Percentiles rank a stretch among this genome's conserved stretches.
Evolutionary conservation across 2,113 vertebrate species (phyloP).

Genomic region (Etheostoma cragini): DNA sequence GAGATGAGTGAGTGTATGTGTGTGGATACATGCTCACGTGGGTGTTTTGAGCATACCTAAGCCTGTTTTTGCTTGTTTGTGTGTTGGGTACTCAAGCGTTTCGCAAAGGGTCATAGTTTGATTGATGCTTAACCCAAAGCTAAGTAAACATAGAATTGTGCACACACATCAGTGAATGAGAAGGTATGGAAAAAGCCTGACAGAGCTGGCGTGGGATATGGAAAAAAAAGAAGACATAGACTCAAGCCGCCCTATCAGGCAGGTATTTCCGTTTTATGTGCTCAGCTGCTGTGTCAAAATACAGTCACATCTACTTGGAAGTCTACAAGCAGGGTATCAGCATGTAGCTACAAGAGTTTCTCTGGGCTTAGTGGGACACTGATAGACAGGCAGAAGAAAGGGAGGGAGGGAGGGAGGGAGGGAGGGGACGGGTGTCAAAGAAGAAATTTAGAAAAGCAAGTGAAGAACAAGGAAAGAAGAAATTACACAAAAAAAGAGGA

Average conservation of each 20-base stretch:
- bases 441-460: constrained; percentile 6
- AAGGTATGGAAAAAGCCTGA: constrained; percentile 20
- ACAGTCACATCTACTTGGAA: constrained; percentile 34
- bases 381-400: constrained; percentile 21
- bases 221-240: background rate
- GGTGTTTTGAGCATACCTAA: constrained; percentile 36
- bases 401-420: background rate
- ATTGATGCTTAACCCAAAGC: constrained; percentile 48
- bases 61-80: constrained; percentile 52
- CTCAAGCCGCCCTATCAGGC: background rate
- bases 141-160: constrained; percentile 46
- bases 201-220: background rate
- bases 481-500: background rate
- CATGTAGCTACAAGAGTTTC: constrained; percentile 56
- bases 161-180: background rate
- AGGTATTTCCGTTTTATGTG: background rate
- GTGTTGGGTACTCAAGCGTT: constrained; percentile 23
- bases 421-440: background rate
- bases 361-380: constrained; percentile 16
- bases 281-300: constrained; percentile 24
- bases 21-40: background rate
- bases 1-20: background rate
- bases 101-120: constrained; percentile 36
- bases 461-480: constrained; percentile 16
- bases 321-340: constrained; percentile 2